Evolutionary conservation across 1,140 invertebrate genomes (phyloP), one percentile per base, ranked within the genome.

Genomic region (Neuroterus valhalla): DNA sequence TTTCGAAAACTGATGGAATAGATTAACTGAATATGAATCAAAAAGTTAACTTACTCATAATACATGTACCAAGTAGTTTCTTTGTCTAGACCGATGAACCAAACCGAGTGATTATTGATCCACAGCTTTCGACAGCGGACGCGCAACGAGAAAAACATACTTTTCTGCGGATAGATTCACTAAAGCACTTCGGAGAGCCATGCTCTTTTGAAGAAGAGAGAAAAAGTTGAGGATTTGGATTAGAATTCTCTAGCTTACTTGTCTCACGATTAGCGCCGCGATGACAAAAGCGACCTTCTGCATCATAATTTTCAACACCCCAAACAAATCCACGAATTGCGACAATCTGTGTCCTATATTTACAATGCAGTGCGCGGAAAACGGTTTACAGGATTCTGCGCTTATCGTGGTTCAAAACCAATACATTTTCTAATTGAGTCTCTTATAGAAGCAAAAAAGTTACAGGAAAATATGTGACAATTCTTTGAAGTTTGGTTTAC

Each of bases 51-150:
- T 77, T 55, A 78, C 68, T 78, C 74, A 68, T 71, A 71, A 31
- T 66, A 31, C 26, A 71, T 45, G 45, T 17, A 67, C 44, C 74
- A 62, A 73, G 76, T 75, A 62, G 42, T 69, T 67, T 80, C 78
- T 76, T 79, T 79, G 75, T 80, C 76, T 79, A 73, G 68, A 78
- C 72, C 77, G 79, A 77, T 79, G 78, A 80, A 75, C 71, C 75
- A 67, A 82, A 80, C 78, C 74, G 78, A 62, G 21, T 76, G 75
- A 76, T 82, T 82, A 82, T 82, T 80, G 81, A 82, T 82, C 81
- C 74, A 75, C 71, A 74, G 74, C 69, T 66, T 66, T 31, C 68
- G 50, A 77, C 72, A 74, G 72, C 67, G 76, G 44, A 80, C 79
- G 77, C 78, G 77, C 81, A 81, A 78, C 78, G 78, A 79, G 76